Conservation (phyloP, 2,888 invertebrate species). For the Halocaridina rubra region DNA sequence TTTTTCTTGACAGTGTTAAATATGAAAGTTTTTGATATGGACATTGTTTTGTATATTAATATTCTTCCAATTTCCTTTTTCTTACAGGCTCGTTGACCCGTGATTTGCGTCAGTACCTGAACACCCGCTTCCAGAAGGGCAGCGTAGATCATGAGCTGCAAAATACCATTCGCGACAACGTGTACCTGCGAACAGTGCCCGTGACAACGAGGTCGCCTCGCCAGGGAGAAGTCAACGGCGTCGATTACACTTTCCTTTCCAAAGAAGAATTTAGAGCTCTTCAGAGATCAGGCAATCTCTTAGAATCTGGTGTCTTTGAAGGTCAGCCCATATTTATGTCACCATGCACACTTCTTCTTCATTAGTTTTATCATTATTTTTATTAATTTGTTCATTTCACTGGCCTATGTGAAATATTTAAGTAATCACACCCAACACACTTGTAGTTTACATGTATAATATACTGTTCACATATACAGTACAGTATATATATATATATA, state of each 20-base stretch:
- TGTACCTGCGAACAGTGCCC: conserved; percentile 75
- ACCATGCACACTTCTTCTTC: no score
- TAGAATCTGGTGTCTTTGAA: conserved; percentile 76
- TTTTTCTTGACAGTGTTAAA: no score
- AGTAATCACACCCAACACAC: no score
- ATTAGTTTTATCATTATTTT: no score
- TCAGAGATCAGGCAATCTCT: conserved; percentile 73
- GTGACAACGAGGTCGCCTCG: conserved; percentile 74
- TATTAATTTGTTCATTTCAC: no score
- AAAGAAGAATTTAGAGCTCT: conserved; percentile 73
- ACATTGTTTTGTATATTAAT: neutral
- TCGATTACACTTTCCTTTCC: conserved; percentile 75
- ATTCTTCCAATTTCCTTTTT: conserved; percentile 4
- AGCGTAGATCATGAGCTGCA: conserved; percentile 75
- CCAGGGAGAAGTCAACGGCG: conserved; percentile 74
- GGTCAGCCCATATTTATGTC: no score
- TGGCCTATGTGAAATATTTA: no score
- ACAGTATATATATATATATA: no score
- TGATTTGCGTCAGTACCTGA: conserved; percentile 73
- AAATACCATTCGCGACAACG: conserved; percentile 76
- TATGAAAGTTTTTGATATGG: no score
- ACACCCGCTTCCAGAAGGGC: conserved; percentile 73
- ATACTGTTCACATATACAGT: no score
- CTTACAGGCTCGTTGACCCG: conserved; percentile 70
- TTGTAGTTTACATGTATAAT: no score